Base-by-base conservation (phyloP, 2,797 vertebrate species). In the Chromis chromis region DNA sequence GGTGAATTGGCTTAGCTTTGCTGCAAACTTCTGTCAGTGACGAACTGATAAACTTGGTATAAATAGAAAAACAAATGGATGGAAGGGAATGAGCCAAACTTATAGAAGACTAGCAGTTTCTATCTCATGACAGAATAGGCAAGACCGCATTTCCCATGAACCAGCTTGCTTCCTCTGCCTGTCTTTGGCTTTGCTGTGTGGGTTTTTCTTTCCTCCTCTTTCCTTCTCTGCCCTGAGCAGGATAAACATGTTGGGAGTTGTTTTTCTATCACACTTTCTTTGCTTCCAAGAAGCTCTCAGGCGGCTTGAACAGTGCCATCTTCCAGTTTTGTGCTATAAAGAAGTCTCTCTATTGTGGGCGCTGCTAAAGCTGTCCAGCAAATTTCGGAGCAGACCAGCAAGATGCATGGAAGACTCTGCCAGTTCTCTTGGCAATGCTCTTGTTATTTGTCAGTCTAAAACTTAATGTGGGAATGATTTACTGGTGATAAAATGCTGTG, bases 201-300 rank as follows among this genome's bases (percentile, higher is more conserved):
- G 33, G 1, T 63, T 73, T 77, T 70, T 36, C 62, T 36, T 36
- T 36, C 33, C 33, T 36, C 33, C 33, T 73, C 40, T 73, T 69
- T 62, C 16, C 16, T 56, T 61, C n/a, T 19, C 52, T 74, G 69
- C 16, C 13, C 52, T 36, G 49, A 55, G 49, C 24, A 68, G 40
- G 49, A 82, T 78, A 65, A 79, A 79, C 64, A 82, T 65, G 36
- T 70, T 65, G 21, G 19, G 24, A 70, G 65, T 70, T 75, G 39
- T 56, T 40, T 68, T 53, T 55, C 46, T n/a, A 64, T 50, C 52
- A 61, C 33, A 58, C 58, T 65, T 71, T 42, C 28, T 62, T 60
- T 19, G 24, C 74, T 21, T 84, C 77, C 57, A 79, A 84, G 57
- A 77, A 81, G 70, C 69, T 67, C 61, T 81, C 56, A 75, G 58